Evolutionary conservation across 2,113 vertebrate genomes (phyloP).

Genomic region (Phocoena phocoena): DNA sequence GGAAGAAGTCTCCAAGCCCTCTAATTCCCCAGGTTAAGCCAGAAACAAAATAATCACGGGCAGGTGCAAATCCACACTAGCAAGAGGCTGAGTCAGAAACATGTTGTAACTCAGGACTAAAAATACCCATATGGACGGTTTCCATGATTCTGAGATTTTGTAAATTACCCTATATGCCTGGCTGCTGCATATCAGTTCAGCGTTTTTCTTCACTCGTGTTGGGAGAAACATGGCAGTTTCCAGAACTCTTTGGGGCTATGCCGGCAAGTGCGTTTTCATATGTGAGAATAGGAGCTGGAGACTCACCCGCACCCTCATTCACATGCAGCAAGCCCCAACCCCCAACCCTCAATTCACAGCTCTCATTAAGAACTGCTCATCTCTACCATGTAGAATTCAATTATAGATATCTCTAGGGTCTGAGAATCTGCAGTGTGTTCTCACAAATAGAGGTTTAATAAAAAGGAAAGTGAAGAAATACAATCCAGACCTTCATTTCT

Average conservation of each 20-base stretch:
- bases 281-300: not conserved
- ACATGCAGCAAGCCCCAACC: rapidly evolving
- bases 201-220: not conserved
- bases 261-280: not conserved
- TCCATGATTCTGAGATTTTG: not conserved
- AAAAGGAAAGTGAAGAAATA: not conserved
- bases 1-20: not conserved
- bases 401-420: not conserved
- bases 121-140: not conserved
- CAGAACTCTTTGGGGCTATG: not conserved
- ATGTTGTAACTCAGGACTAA: not conserved
- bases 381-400: not conserved
- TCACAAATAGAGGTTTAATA: not conserved
- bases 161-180: not conserved
- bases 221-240: not conserved
- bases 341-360: not conserved
- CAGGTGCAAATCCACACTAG: not conserved
- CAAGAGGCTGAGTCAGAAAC: constrained; percentile 38
- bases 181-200: not conserved
- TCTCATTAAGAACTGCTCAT: not conserved
- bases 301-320: not conserved
- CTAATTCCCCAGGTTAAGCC: not conserved
- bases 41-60: constrained; percentile 9
- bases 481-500: not conserved
- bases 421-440: not conserved